These are phyloP conservation scores for Coregonus clupeaformis DNA, from an alignment of 2,113 vertebrate species.

Conservation along the genomic window DNA sequence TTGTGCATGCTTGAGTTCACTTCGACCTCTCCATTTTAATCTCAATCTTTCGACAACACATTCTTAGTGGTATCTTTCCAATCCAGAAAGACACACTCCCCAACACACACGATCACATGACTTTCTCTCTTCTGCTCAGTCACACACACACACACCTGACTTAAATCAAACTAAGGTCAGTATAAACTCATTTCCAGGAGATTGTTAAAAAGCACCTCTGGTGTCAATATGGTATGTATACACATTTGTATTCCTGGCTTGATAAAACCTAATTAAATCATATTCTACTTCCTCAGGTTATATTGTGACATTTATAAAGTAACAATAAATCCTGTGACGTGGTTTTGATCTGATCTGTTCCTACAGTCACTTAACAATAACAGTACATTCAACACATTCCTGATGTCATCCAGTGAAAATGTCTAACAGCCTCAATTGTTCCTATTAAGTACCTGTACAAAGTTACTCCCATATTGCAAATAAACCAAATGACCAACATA, in stretches of 20 bases:
- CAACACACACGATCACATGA: neutral
- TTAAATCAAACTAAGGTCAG: conserved; percentile 8
- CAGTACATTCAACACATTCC: neutral
- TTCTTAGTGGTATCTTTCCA: conserved; percentile 1
- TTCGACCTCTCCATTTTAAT: neutral
- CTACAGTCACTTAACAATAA: neutral
- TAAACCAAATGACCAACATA: neutral
- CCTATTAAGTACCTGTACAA: too few species aligned
- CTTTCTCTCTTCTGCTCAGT: neutral
- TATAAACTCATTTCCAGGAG: conserved; percentile 38
- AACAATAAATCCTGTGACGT: too few species aligned
- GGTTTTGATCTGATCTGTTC: too few species aligned
- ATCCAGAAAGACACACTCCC: conserved; percentile 21
- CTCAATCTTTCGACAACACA: neutral
- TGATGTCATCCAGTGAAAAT: neutral
- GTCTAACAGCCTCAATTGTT: neutral
- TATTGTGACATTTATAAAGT: too few species aligned
- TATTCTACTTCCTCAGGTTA: too few species aligned
- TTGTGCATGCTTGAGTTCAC: conserved; percentile 21
- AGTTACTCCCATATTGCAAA: neutral
- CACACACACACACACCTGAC: neutral
- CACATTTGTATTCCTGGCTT: too few species aligned
- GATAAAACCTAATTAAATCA: too few species aligned
- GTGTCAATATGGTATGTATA: neutral
- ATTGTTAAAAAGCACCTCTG: conserved; percentile 6